phyloP scores from a whole-genome alignment of 2,797 vertebrate species.

The Aythya fuligula region DNA sequence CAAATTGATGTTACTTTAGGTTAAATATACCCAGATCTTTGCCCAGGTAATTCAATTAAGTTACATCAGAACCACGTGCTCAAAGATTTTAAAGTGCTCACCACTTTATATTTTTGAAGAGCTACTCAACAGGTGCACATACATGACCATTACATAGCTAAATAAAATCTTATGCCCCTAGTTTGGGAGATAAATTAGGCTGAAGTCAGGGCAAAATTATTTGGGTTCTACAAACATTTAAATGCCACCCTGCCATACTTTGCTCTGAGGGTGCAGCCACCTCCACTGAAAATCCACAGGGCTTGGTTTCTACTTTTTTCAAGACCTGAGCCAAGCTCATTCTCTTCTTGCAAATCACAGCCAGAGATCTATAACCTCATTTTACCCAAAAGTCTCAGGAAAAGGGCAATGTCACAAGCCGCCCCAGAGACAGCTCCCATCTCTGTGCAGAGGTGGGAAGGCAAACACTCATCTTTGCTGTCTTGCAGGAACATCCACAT shows the following conservation, averaged over 20 bases:
- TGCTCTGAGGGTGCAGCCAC: neutral
- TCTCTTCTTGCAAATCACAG: neutral
- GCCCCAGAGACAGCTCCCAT: neutral
- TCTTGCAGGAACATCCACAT: neutral
- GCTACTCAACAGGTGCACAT: neutral
- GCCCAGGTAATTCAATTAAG: neutral
- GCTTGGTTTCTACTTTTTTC: neutral
- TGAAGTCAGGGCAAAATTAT: neutral
- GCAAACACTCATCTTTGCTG: neutral
- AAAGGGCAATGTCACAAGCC: neutral
- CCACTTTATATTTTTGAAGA: neutral
- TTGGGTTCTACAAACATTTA: neutral
- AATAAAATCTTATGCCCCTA: neutral
- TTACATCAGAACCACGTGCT: neutral
- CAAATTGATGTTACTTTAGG: neutral
- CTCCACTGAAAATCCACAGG: neutral
- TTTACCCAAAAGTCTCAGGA: neutral
- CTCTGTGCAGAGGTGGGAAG: neutral
- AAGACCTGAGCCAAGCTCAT: neutral
- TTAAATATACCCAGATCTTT: neutral
- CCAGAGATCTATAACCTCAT: neutral
- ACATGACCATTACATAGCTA: neutral
- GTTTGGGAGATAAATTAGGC: neutral
- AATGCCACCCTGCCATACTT: fast-evolving
- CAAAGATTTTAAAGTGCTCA: neutral